A percentile compares a stretch with the other conserved stretches of the same genome.
Evolutionary conservation across 2,888 invertebrate genomes (phyloP).

Genomic region (Cataglyphis livida): DNA sequence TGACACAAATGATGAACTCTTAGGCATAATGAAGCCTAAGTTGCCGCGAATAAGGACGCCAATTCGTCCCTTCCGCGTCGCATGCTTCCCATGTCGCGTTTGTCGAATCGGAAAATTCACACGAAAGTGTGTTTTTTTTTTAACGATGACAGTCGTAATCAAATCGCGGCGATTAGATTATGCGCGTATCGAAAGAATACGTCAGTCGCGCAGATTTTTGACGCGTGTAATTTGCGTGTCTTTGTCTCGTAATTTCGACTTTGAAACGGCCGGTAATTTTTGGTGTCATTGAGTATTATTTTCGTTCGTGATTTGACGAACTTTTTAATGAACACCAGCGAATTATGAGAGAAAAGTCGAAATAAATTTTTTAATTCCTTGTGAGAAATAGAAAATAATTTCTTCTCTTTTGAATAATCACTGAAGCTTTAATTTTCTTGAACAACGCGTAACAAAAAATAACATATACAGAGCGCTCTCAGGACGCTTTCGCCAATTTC

Average conservation of each 20-base stretch:
- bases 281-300: background rate
- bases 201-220: background rate
- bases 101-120: background rate
- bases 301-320: background rate
- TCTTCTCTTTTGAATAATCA: background rate
- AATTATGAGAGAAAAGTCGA: background rate
- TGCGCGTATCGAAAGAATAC: background rate
- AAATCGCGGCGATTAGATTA: slow-evolving; percentile 18
- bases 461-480: background rate
- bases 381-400: background rate
- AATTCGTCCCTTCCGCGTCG: slow-evolving; percentile 44
- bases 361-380: background rate
- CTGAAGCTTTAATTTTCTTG: background rate
- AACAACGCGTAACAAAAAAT: background rate
- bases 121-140: background rate
- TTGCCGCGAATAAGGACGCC: slow-evolving; percentile 26
- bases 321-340: background rate
- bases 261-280: background rate
- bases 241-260: background rate
- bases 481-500: background rate
- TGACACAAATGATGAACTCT: slow-evolving; percentile 32
- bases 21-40: slow-evolving; percentile 23
- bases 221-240: background rate
- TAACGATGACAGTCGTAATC: background rate
- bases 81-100: background rate